These are phyloP conservation scores for Chymomyza costata DNA, from an alignment of 1,140 invertebrate species.

Conservation along the genomic window DNA sequence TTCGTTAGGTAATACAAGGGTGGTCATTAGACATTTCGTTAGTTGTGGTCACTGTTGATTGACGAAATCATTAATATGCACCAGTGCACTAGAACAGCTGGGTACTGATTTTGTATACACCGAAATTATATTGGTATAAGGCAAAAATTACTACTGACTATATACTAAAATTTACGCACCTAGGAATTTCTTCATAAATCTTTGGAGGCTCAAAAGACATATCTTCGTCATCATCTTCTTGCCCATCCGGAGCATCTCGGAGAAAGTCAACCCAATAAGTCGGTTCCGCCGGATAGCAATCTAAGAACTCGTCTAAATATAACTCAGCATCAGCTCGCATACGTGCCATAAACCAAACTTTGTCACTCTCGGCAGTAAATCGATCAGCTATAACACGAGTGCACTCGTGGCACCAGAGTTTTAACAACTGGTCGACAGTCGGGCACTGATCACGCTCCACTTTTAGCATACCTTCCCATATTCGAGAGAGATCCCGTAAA, in stretches of 20 bases:
- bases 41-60: no score
- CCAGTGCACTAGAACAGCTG: no score
- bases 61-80: no score
- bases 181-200: slow-evolving; percentile 88
- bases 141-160: no score
- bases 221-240: slow-evolving; percentile 89
- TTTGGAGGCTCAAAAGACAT: slow-evolving; percentile 88
- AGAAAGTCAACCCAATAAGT: slow-evolving; percentile 90
- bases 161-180: slow-evolving; percentile 10
- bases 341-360: slow-evolving; percentile 80
- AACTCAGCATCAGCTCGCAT: slow-evolving; percentile 78
- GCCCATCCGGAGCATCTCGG: slow-evolving; percentile 87
- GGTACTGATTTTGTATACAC: no score
- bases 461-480: slow-evolving; percentile 90
- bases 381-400: slow-evolving; percentile 88
- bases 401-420: slow-evolving; percentile 90
- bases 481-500: slow-evolving; percentile 89
- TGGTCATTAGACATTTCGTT: no score
- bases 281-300: slow-evolving; percentile 77
- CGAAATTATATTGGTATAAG: no score
- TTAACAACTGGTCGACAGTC: slow-evolving; percentile 76
- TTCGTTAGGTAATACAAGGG: no score
- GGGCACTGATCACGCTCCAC: slow-evolving; percentile 81
- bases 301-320: slow-evolving; percentile 77
- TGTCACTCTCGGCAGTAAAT: slow-evolving; percentile 81